Percentiles rank a stretch among this genome's conserved stretches.
These are phyloP conservation scores for Eupithecia inturbata DNA, from an alignment of 2,888 invertebrate genomes.

Conservation along the genomic window DNA sequence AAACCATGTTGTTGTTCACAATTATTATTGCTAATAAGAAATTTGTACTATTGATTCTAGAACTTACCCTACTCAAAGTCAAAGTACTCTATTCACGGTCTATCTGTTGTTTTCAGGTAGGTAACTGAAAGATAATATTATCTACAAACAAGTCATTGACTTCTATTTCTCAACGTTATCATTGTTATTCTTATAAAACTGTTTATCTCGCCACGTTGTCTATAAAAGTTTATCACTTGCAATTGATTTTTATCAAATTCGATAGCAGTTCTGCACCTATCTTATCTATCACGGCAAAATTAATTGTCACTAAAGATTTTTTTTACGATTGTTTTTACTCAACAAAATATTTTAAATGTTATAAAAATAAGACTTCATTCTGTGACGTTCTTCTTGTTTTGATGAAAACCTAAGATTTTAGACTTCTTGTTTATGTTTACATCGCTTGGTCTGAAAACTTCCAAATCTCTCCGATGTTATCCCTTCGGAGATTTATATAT, in stretches of 20 bases:
- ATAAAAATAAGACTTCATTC: neutral
- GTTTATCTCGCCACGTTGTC: conserved; percentile 32
- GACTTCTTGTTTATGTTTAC: conserved; percentile 4
- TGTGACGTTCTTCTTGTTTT: neutral
- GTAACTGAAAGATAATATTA: conserved; percentile 19
- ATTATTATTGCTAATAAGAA: neutral
- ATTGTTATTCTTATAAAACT: conserved; percentile 33
- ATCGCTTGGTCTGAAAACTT: conserved; percentile 41
- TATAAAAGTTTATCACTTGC: conserved; percentile 22
- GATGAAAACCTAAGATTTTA: neutral
- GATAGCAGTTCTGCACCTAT: conserved; percentile 13
- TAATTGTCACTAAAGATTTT: conserved; percentile 9
- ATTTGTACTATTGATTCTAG: conserved; percentile 2
- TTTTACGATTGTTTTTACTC: neutral
- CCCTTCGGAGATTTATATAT: conserved; percentile 63
- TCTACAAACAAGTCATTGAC: conserved; percentile 44
- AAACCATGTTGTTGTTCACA: neutral
- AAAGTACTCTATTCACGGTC: conserved; percentile 7
- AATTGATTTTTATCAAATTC: conserved; percentile 29
- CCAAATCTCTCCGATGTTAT: conserved; percentile 53
- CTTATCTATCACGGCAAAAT: conserved; percentile 40
- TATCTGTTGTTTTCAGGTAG: conserved; percentile 27
- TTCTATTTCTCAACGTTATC: conserved; percentile 31
- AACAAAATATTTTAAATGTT: neutral
- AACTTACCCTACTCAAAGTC: conserved; percentile 9